Evolutionary conservation across 2,797 vertebrate genomes (phyloP), one percentile per base, ranked within the genome.

Genomic region (Trachurus trachurus): DNA sequence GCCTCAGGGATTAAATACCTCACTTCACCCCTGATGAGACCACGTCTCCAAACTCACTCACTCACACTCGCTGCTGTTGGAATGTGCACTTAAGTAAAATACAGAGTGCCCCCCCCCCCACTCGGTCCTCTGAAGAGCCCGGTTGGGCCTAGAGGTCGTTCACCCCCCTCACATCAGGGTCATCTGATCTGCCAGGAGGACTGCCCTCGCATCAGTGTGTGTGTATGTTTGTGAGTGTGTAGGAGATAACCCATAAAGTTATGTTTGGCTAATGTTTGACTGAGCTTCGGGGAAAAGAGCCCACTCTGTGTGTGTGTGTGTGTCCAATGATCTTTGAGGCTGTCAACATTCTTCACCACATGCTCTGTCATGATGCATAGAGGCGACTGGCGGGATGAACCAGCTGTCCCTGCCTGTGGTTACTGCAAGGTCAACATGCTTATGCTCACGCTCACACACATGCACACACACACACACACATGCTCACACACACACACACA

Each of bases 311-410:
- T 53, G 71, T 64, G 64, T 71, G 70, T 66, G 62, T 11, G 11
- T 64, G 49, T 11, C 53, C 12, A 53, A 5, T 77, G 76, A 83
- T 86, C 85, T 90, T 84, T 83, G 73, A 75, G 80, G 83, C 85
- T 77, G 81, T 87, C 82, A 81, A 78, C 87, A 87, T 92, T 89
- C 82, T 71, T 87, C 80, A 71, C 74, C 80, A 65, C 90, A 86
- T 82, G 79, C 76, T 78, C 76, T 65, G 86, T 87, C 83, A 80
- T 86, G 72, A 80, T 83, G 81, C 85, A 78, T 56, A 31, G 81
- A 88, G 85, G 91, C 62, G 78, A 90, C 80, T 89, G 80, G 74
- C 88, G 84, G 92, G 85, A 86, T 70, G 84, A 86, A 84, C 76
- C 89, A 91, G 87, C 84, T 87, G 88, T 82, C 80, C 58, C 82